Percentiles rank a stretch among this genome's conserved stretches.
phyloP scores from a whole-genome alignment of 1,140 invertebrate species.

The Anastrepha obliqua region DNA sequence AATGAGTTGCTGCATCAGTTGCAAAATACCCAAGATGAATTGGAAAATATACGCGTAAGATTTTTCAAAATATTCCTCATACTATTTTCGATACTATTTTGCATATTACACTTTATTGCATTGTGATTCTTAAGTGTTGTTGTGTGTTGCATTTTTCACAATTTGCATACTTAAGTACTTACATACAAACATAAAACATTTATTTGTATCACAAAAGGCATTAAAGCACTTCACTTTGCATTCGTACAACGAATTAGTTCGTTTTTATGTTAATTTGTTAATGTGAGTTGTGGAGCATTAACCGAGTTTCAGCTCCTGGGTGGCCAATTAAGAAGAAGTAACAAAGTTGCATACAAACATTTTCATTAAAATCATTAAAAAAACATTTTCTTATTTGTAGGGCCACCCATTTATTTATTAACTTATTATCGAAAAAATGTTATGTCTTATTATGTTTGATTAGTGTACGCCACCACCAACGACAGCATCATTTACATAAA shows the following conservation, averaged over 20 bases:
- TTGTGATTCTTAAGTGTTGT: conserved; percentile 61
- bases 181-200: conserved; percentile 8
- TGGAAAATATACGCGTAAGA: conserved; percentile 89
- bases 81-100: conserved; percentile 72
- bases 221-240: background rate
- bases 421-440: background rate
- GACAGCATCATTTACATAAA: conserved; percentile 15
- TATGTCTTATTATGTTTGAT: background rate
- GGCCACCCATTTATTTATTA: background rate
- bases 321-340: background rate
- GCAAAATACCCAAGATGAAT: conserved; percentile 86
- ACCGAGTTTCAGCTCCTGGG: background rate
- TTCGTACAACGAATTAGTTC: background rate
- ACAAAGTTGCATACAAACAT: background rate
- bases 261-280: conserved; percentile 38
- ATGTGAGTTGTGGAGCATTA: background rate
- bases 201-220: background rate
- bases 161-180: background rate
- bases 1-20: conserved; percentile 86
- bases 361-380: conserved; percentile 4
- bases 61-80: conserved; percentile 74
- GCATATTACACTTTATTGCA: conserved; percentile 74
- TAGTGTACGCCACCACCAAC: background rate
- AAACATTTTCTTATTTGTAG: background rate
- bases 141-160: background rate